A percentile compares a stretch with the other conserved stretches of the same genome.
These are phyloP conservation scores for Agrypnia vestita DNA, from an alignment of 1,140 invertebrate species.

Conservation along the genomic window DNA sequence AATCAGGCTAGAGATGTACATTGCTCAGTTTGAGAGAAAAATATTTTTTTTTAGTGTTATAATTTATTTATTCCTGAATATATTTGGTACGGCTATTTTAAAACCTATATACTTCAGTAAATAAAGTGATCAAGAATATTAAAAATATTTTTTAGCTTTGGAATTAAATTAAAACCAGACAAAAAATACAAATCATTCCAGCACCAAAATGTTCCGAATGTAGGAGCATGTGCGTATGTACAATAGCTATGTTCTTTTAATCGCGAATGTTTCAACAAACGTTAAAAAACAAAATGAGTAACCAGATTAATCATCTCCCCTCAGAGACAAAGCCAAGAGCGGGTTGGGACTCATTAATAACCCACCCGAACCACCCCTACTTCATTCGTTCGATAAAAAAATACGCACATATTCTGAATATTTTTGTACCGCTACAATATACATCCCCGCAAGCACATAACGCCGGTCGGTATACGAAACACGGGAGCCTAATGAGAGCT, in stretches of 20 bases:
- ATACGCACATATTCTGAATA: conserved; percentile 43
- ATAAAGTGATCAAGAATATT: too few species aligned
- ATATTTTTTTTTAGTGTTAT: too few species aligned
- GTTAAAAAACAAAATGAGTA: conserved; percentile 59
- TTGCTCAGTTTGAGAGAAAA: too few species aligned
- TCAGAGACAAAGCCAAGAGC: conserved; percentile 58
- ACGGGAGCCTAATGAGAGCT: conserved; percentile 31
- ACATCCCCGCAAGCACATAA: not conserved
- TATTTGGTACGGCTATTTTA: too few species aligned
- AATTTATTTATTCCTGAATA: too few species aligned
- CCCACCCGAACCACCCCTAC: conserved; percentile 42
- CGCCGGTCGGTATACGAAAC: conserved; percentile 16
- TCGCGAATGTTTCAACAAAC: conserved; percentile 59
- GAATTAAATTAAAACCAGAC: too few species aligned
- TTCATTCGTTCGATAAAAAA: conserved; percentile 59
- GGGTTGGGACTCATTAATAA: conserved; percentile 60
- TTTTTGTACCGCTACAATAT: conserved; percentile 8
- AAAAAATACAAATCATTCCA: conserved; percentile 10
- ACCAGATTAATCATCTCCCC: conserved; percentile 61
- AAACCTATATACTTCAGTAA: too few species aligned
- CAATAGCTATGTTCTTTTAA: conserved; percentile 48
- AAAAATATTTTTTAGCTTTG: too few species aligned
- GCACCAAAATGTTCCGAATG: conserved; percentile 12
- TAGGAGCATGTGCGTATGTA: conserved; percentile 9
- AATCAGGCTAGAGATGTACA: too few species aligned